Evolutionary conservation across 1,140 invertebrate species (phyloP), one percentile per base, ranked within the genome.

Genomic region (Drosophila suzukii): DNA sequence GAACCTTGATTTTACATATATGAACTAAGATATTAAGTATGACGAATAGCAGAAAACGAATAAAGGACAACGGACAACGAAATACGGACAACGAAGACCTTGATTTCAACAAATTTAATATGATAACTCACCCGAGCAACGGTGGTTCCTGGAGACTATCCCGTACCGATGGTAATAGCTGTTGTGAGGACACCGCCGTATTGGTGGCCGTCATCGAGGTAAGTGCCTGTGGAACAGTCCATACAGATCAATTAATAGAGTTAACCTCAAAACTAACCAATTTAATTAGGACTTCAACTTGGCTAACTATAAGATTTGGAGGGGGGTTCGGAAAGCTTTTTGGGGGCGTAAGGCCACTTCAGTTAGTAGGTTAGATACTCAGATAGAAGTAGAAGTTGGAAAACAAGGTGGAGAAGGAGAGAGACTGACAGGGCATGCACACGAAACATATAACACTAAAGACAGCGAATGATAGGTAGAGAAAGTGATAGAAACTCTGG

Each of bases 151-250:
- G 93, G 0, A 94, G 92, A 79, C 96, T 96, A 83, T 97, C 96
- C 88, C 96, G 93, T 77, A 95, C 94, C 3, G 95, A 95, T 17
- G 95, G 94, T 82, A 95, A 82, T 0, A 95, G 88, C 20, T 94
- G 93, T 41, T 92, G 90, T 3, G 93, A 93, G 34, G 93, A 92
- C 6, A 94, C 93, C 10, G 93, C 93, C 85, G 93, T 94, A 81
- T 93, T 94, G 46, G 92, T 93, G 65, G 93, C 93, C 13, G 94
- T 93, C 92, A 96, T 93, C 62, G 95, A 96, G 78, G 93, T 95
- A 77, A 96, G 93, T 72, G 95, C 96, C 96, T 96, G 83, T 61
- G 78, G 61, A 58, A 39, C 49, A 56, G 20, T 43, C 13, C 8
- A 24, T 36, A 36, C 27, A 71, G 3, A 41, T 7, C 4, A 57